A percentile compares a stretch with the other conserved stretches of the same genome.
Evolutionary conservation across 2,888 invertebrate genomes (phyloP).

Genomic region (Drosophila pseudotalamancana): DNA sequence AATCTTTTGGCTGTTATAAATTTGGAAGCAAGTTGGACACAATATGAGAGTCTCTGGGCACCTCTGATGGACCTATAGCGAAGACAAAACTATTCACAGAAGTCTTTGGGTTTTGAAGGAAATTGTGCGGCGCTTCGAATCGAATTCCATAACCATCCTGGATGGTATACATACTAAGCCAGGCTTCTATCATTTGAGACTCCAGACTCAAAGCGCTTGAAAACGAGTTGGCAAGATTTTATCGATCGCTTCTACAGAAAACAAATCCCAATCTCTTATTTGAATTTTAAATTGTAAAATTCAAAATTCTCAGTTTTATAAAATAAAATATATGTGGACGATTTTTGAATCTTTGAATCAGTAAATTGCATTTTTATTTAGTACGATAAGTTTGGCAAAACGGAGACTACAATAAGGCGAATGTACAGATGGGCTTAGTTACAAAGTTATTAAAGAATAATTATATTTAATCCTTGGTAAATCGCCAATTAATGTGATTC

Average conservation of each 20-base stretch:
- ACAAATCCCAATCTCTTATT: background rate
- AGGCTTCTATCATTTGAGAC: background rate
- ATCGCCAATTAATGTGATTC: too few relatives aligned
- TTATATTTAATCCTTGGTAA: too few relatives aligned
- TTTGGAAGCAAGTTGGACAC: conserved; percentile 53
- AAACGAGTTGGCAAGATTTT: background rate
- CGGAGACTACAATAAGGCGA: too few relatives aligned
- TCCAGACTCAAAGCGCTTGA: background rate
- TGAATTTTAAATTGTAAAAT: conserved; percentile 1
- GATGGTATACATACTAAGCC: background rate
- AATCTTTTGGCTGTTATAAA: background rate
- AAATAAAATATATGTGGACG: too few relatives aligned
- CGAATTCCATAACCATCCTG: background rate
- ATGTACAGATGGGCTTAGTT: too few relatives aligned
- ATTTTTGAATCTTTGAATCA: background rate
- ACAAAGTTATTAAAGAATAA: too few relatives aligned
- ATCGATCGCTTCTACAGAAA: too few relatives aligned
- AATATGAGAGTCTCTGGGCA: conserved; percentile 6
- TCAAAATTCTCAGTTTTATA: conserved; percentile 3
- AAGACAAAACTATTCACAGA: background rate
- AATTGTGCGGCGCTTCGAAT: background rate
- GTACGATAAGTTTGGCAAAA: too few relatives aligned
- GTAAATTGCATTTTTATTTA: background rate
- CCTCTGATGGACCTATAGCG: conserved; percentile 1
- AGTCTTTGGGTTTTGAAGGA: background rate